phyloP scores from a whole-genome alignment of 1,140 invertebrate species.

The Hyposmocoma kahamanoa region DNA sequence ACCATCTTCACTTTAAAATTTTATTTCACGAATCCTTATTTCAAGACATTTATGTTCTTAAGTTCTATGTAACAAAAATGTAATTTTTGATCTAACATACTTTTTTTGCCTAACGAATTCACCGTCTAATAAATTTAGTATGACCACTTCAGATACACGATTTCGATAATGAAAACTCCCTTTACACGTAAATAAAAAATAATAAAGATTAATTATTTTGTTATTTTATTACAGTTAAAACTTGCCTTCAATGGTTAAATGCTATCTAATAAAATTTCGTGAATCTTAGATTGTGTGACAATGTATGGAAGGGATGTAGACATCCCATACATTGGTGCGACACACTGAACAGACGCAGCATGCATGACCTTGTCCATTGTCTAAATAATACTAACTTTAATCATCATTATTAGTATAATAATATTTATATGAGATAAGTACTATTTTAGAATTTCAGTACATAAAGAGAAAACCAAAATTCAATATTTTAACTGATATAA shows the following conservation, averaged over 20 bases:
- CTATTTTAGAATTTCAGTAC: too few species aligned
- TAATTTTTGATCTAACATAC: conserved; percentile 27
- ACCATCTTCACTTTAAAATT: conserved; percentile 39
- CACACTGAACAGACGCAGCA: too few species aligned
- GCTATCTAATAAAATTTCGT: neutral
- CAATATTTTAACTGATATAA: too few species aligned
- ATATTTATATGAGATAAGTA: too few species aligned
- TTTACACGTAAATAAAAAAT: too few species aligned
- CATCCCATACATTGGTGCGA: conserved; percentile 31
- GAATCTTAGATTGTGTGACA: conserved; percentile 20
- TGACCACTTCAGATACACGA: too few species aligned
- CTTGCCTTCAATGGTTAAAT: conserved; percentile 3
- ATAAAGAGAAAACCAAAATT: too few species aligned
- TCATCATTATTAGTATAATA: too few species aligned
- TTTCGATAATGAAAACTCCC: too few species aligned
- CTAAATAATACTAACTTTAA: neutral
- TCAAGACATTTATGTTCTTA: conserved; percentile 53
- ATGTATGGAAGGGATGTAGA: conserved; percentile 28
- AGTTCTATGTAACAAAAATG: conserved; percentile 41
- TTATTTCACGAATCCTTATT: conserved; percentile 47
- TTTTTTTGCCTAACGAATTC: neutral
- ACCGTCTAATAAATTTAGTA: too few species aligned
- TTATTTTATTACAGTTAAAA: conserved; percentile 2
- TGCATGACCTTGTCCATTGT: neutral
- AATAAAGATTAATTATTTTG: conserved; percentile 6